Evolutionary conservation across 2,888 invertebrate species (phyloP).

Genomic region (Hypercompe scribonia): DNA sequence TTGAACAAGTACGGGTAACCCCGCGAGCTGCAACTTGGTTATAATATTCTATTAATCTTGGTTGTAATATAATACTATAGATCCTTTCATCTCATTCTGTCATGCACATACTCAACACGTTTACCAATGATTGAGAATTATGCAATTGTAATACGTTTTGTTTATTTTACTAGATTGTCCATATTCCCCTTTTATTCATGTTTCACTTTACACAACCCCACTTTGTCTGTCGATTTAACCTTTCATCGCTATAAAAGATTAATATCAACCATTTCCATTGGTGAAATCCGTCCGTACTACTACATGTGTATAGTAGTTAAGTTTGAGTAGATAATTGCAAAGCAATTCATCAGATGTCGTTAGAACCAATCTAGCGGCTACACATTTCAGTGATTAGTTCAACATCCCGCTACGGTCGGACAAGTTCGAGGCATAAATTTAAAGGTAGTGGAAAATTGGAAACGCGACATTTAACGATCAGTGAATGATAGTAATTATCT

Average conservation of each 20-base stretch:
- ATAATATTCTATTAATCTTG: too few species aligned
- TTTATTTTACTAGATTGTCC: not conserved
- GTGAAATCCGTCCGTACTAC: conserved; percentile 25
- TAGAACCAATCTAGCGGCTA: conserved; percentile 34
- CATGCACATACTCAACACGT: not conserved
- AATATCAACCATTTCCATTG: conserved; percentile 30
- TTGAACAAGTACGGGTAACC: too few species aligned
- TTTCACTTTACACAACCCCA: not conserved
- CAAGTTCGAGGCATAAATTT: conserved; percentile 41
- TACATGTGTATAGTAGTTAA: conserved; percentile 33
- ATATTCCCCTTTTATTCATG: not conserved
- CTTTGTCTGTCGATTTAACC: conserved; percentile 18
- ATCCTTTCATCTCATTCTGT: too few species aligned
- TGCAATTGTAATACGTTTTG: not conserved
- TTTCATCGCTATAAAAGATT: conserved; percentile 30
- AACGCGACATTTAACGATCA: conserved; percentile 56
- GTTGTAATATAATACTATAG: too few species aligned
- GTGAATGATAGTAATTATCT: conserved; percentile 62
- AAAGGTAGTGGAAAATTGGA: conserved; percentile 47
- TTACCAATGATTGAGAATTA: not conserved
- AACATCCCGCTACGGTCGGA: conserved; percentile 37
- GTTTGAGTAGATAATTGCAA: conserved; percentile 33
- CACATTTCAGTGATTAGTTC: conserved; percentile 41
- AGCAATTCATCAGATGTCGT: conserved; percentile 43
- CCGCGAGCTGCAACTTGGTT: not conserved